Conservation (phyloP, 2,797 vertebrate genomes). For the Pteropus rufus region DNA sequence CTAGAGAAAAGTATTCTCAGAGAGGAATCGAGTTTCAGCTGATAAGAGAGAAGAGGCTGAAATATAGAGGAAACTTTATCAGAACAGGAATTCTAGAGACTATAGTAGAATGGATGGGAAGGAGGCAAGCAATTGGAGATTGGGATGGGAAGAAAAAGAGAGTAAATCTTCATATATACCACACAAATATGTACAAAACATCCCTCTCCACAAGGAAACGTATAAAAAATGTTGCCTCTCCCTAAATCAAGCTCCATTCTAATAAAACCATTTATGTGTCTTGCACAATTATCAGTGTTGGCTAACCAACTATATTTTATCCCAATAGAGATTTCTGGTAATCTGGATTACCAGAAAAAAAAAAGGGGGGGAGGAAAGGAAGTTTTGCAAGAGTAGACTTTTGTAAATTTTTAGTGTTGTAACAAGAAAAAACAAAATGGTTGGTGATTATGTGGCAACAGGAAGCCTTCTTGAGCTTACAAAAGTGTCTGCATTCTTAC, state of each 20-base stretch:
- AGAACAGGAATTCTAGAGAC: background rate
- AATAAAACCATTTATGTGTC: background rate
- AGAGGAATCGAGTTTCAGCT: background rate
- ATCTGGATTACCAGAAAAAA: background rate
- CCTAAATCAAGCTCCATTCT: conserved; percentile 3
- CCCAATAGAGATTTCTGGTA: background rate
- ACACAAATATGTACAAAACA: background rate
- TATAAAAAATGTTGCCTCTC: background rate
- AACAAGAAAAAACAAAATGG: conserved; percentile 39
- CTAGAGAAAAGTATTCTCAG: background rate
- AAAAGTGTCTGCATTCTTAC: background rate
- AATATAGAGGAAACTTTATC: background rate
- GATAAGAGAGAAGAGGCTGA: background rate
- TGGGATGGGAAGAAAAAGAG: background rate
- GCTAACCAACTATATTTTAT: background rate
- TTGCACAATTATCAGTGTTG: background rate
- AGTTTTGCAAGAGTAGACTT: conserved; percentile 23
- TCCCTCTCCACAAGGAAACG: background rate
- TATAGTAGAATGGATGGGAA: background rate
- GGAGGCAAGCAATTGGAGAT: background rate
- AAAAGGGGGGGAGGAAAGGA: background rate
- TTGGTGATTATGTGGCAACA: background rate
- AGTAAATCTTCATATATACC: background rate
- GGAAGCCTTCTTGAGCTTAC: background rate
- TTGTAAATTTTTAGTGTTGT: conserved; percentile 31